These are phyloP conservation scores for Mallateleia sp. DNA, from an alignment of 2,888 invertebrate species.

Conservation along the genomic window DNA sequence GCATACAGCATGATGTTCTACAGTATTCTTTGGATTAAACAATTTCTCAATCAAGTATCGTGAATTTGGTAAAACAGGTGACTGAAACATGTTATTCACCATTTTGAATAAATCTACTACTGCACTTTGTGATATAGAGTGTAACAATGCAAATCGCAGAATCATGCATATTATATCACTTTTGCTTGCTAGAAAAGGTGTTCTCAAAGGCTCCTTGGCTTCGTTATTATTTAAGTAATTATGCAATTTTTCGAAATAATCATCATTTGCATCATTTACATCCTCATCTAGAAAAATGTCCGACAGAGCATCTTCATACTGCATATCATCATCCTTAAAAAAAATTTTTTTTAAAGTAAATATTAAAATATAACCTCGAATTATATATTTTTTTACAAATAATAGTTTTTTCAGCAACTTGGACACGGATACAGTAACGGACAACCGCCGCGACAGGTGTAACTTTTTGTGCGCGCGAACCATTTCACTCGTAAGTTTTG, in stretches of 20 bases:
- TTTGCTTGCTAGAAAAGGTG: conserved; percentile 28
- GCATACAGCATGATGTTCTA: conserved; percentile 67
- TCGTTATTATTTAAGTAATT: neutral
- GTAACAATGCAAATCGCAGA: conserved; percentile 37
- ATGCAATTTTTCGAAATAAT: neutral
- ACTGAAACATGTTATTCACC: conserved; percentile 59
- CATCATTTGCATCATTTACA: neutral
- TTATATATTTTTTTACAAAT: no score
- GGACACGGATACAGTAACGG: no score
- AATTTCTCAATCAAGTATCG: conserved; percentile 64
- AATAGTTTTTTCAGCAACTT: no score
- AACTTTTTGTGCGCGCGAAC: no score
- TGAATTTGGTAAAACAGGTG: conserved; percentile 36
- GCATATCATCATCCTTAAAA: neutral
- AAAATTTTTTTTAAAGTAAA: no score
- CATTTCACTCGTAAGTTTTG: no score
- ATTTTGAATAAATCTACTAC: conserved; percentile 63
- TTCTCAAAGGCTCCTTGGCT: neutral
- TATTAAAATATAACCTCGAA: no score
- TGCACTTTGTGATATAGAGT: conserved; percentile 42
- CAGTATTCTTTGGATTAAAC: conserved; percentile 44
- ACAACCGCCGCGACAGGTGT: no score
- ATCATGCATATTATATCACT: conserved; percentile 45
- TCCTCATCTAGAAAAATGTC: neutral
- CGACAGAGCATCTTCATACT: neutral